Evolutionary conservation across 1,140 invertebrate genomes (phyloP), one percentile per base, ranked within the genome.

Genomic region (Procambarus clarkii): DNA sequence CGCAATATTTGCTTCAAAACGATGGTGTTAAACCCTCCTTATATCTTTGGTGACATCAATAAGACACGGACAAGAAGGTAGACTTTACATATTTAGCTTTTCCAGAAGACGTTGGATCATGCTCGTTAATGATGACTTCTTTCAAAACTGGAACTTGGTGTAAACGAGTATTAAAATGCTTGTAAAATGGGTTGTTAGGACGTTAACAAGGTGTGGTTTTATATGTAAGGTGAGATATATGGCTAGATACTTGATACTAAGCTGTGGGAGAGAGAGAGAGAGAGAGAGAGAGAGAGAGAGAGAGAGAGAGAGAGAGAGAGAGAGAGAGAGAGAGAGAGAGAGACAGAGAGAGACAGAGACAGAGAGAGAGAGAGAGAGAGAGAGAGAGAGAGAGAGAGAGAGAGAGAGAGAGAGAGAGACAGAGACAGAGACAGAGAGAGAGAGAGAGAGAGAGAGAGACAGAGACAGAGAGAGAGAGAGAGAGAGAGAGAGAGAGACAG

Each of bases 221-320:
- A n/a, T n/a, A n/a, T n/a, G n/a, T n/a, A n/a, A n/a, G n/a, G n/a
- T n/a, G n/a, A n/a, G n/a, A n/a, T n/a, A n/a, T n/a, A n/a, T n/a
- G n/a, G n/a, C n/a, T n/a, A n/a, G n/a, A n/a, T n/a, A n/a, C n/a
- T n/a, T 9, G 34, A 74, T 3, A 74, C 3, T 4, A 18, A n/a
- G 71, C 3, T 7, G 71, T 4, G 34, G 71, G 34, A 74, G 71
- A 34, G 34, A 34, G 71, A 74, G 71, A 34, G 34, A 34, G 71
- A 74, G 71, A 34, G 34, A 34, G 71, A 74, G 71, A 34, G 34
- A 34, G 71, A 74, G 71, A 74, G 71, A 74, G 71, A 74, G 71
- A 74, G 71, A 74, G 71, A 74, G 71, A 74, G 71, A 74, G 71
- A 74, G 71, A 74, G 71, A 74, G 71, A 74, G 71, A 74, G 71